Percentiles rank a stretch among this genome's conserved stretches.
These are phyloP conservation scores for Chromis chromis DNA, from an alignment of 2,797 vertebrate genomes.

Conservation along the genomic window DNA sequence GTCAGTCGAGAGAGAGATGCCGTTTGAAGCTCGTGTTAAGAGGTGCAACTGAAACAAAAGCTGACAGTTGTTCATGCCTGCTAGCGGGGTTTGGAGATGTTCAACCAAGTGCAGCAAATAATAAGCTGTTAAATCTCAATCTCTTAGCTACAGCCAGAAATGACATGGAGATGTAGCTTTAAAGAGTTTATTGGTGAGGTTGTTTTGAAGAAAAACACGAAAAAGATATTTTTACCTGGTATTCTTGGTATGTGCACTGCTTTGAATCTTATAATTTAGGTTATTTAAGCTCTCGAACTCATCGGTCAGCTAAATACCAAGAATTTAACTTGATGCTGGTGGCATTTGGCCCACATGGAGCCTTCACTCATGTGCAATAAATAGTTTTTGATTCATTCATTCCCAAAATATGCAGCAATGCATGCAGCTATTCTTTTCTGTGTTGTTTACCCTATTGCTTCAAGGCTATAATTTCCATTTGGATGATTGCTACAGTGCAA, in stretches of 20 bases:
- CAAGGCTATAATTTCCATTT: slow-evolving; percentile 65
- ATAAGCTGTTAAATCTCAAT: slow-evolving; percentile 2
- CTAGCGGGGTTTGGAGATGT: slow-evolving; percentile 11
- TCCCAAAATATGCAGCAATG: slow-evolving; percentile 25
- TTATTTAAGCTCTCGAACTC: slow-evolving; percentile 9
- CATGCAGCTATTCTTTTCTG: slow-evolving; percentile 28
- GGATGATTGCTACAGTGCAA: slow-evolving; percentile 53
- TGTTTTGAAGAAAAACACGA: background rate
- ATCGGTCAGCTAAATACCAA: slow-evolving; percentile 15
- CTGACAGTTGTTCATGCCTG: slow-evolving; percentile 21
- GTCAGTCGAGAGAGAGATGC: slow-evolving; percentile 60
- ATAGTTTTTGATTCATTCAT: slow-evolving; percentile 32
- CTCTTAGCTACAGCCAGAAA: background rate
- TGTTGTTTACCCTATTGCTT: slow-evolving; percentile 59
- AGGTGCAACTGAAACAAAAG: slow-evolving; percentile 30
- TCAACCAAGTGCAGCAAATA: slow-evolving; percentile 24
- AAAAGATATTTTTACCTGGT: background rate
- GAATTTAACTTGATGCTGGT: slow-evolving; percentile 20
- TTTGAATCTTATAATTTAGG: slow-evolving; percentile 12
- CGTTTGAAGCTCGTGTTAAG: slow-evolving; percentile 53
- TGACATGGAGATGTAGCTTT: slow-evolving; percentile 3
- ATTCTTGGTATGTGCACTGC: background rate
- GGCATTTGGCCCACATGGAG: slow-evolving; percentile 26
- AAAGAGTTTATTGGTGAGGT: background rate
- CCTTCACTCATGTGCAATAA: slow-evolving; percentile 22